Evolutionary conservation across 2,113 vertebrate genomes (phyloP), one percentile per base, ranked within the genome.

Genomic region (Heptranchias perlo): DNA sequence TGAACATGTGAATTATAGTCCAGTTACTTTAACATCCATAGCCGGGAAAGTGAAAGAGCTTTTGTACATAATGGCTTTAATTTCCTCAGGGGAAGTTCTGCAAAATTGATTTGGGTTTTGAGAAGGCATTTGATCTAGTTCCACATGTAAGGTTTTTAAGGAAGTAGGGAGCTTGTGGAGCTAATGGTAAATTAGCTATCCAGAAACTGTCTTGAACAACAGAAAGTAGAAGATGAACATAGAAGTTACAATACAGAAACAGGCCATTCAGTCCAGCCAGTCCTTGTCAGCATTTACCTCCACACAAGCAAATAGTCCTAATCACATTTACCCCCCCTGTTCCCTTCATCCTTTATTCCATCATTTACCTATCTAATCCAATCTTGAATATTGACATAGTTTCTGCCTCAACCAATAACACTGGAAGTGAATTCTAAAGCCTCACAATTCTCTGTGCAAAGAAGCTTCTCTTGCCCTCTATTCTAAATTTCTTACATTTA

Each of bases 1-100:
- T 93, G 54, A 93, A 93, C n/a, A n/a, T 93, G 89, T 58, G 89
- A 93, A 62, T 62, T 93, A 39, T 62, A n/a, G 58, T 61, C 89
- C 89, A 93, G 58, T 93, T 61, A 23, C 14, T 62, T 93, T 62
- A 93, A 93, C 89, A 44, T 44, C n/a, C 78, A 62, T 44, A 62
- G 6, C 18, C 21, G 54, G 35, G 3, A 61, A 64, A 61, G 58
- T 93, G 89, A 93, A 93, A 39, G 78, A 93, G 89, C 89, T 39
- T 62, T 62, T n/a, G n/a, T n/a, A n/a, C n/a, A n/a, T n/a, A n/a
- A n/a, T n/a, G n/a, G 89, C 61, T 93, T 93, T 93, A 93, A 93
- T 64, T 93, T 93, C 89, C 89, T 93, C 35, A 39, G 89, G 89
- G 89, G 64, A 93, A 39, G 35, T 39, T 93, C 89, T 93, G 58